Base-by-base conservation (phyloP, 1,140 invertebrate species). In the Homarus americanus region DNA sequence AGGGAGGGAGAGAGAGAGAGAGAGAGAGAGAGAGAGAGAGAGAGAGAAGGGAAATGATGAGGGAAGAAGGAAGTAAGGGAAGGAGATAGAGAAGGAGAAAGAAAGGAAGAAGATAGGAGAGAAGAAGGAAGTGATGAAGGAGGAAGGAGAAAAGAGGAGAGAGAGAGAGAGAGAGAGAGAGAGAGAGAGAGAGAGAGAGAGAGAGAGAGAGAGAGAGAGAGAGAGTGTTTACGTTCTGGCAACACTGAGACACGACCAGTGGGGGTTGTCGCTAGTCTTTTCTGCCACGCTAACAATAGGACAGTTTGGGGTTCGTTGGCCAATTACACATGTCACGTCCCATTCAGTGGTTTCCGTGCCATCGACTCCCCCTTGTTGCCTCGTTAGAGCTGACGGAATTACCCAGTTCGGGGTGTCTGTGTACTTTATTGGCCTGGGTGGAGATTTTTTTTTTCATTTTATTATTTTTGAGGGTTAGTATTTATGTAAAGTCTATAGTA, bases 291-390 rank as follows among this genome's bases (percentile, higher is more conserved):
- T 36, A 53, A 85, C 83, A 85, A 85, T 85, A 72, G 83, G 40
- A 20, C 69, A 85, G 83, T 85, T 85, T 85, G 83, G 66, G 69
- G 66, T 73, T 75, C 17, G 83, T 73, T 72, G 83, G 69, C 40
- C 83, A 72, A 85, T 85, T 85, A 85, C 83, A 85, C 83, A 85
- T 85, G 83, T 85, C 83, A 49, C 72, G 66, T 85, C 69, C 83
- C 69, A 85, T 85, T 85, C 83, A 75, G 83, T 40, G 76, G 76
- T 85, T 53, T 73, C 83, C 83, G 28, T 17, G 9, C 41, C 38
- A 41, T 41, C 36, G 41, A 69, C 40, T 32, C 20, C 69, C 83
- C 40, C 83, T 44, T 85, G 83, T 85, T 73, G 83, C 83, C 83
- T 85, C 83, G 83, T 85, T 85, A 85, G 83, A 44, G 76, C 12